These are phyloP conservation scores for Smittia sp. DNA, from an alignment of 2,888 invertebrate species.

Conservation along the genomic window DNA sequence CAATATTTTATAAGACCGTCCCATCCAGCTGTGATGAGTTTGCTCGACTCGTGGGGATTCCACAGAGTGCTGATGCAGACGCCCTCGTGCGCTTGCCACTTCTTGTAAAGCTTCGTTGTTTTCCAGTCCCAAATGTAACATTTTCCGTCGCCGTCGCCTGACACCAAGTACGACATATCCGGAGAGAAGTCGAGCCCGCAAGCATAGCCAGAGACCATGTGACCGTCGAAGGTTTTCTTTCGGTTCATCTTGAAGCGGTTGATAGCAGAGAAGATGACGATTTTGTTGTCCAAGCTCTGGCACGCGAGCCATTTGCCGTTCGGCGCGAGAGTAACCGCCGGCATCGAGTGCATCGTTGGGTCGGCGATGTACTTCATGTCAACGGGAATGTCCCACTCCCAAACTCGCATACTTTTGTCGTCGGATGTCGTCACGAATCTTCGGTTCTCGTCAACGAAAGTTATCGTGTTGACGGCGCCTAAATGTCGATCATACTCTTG, in stretches of 20 bases:
- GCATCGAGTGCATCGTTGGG: constrained; percentile 99
- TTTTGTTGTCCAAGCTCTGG: constrained; percentile 99
- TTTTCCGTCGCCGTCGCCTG: constrained; percentile 98
- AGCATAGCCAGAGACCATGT: constrained; percentile 99
- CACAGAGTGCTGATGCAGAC: constrained; percentile 93
- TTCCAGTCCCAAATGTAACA: constrained; percentile 99
- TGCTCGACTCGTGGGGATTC: constrained; percentile 99
- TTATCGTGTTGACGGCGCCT: constrained; percentile 97
- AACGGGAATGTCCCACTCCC: constrained; percentile 99
- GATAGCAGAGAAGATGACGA: constrained; percentile 94
- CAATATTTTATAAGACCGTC: constrained; percentile 98
- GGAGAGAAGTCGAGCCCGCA: constrained; percentile 96
- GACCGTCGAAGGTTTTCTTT: constrained; percentile 96
- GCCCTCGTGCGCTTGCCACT: constrained; percentile 99
- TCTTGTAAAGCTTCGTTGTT: constrained; percentile 94
- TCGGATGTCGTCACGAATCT: constrained; percentile 98
- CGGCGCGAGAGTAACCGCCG: constrained; percentile 90
- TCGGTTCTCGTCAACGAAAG: constrained; percentile 97
- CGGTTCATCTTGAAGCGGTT: constrained; percentile 97
- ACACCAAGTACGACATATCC: constrained; percentile 97
- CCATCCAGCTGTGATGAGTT: constrained; percentile 98
- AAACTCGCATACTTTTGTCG: constrained; percentile 96
- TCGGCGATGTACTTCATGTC: constrained; percentile 99
- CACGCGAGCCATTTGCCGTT: constrained; percentile 99
- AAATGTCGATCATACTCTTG: constrained; percentile 98